Evolutionary conservation across 1,140 invertebrate species (phyloP).

Genomic region (Diabrotica virgifera): DNA sequence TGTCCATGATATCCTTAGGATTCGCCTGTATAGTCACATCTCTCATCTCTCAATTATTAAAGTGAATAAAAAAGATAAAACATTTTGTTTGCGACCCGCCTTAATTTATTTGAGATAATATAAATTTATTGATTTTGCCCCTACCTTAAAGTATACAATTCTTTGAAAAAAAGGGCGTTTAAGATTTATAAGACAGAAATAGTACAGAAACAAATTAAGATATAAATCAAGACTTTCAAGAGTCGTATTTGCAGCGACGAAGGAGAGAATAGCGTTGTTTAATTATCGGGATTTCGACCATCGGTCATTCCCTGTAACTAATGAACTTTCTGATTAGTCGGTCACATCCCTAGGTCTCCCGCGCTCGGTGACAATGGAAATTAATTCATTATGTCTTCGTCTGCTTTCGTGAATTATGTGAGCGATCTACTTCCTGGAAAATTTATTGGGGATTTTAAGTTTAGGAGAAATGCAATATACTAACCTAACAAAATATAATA

Average conservation of each 20-base stretch:
- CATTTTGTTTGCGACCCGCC: no score
- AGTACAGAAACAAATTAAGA: constrained; percentile 13
- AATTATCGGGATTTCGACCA: constrained; percentile 29
- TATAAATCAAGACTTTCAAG: constrained; percentile 27
- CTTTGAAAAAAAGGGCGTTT: no score
- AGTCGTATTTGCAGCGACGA: neutral
- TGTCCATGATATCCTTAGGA: no score
- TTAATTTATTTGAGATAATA: no score
- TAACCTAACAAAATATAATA: no score
- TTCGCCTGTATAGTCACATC: no score
- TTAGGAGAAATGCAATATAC: no score
- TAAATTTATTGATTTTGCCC: no score
- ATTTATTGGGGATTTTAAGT: neutral
- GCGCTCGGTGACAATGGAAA: constrained; percentile 30
- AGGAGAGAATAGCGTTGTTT: constrained; percentile 24
- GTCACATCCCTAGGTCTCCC: constrained; percentile 14
- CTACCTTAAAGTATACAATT: no score
- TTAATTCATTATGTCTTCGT: constrained; percentile 32
- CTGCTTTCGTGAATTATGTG: constrained; percentile 16
- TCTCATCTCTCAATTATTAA: no score
- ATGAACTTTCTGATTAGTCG: constrained; percentile 36
- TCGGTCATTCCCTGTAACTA: constrained; percentile 35
- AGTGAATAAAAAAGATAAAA: no score
- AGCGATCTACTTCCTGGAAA: neutral
- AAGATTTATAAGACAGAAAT: constrained; percentile 3